These are phyloP conservation scores for Dipodomys spectabilis DNA, from an alignment of 2,113 vertebrate genomes.

Conservation along the genomic window DNA sequence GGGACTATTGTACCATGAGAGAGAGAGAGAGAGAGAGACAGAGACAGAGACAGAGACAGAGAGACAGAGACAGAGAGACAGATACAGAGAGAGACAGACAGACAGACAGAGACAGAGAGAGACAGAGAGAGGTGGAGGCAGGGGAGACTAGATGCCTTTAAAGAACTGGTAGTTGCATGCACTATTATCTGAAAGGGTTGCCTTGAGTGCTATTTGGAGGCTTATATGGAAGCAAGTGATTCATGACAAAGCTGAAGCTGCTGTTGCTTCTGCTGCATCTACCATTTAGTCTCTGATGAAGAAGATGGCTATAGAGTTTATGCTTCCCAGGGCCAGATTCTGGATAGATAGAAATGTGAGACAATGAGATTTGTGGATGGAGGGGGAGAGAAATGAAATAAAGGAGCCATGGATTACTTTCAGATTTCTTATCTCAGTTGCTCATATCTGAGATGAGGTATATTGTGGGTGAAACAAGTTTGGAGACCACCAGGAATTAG, in stretches of 20 bases:
- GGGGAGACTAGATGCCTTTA: accelerated
- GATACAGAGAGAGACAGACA: too few species aligned
- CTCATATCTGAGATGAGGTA: background rate
- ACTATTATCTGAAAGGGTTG: accelerated
- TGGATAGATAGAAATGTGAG: background rate
- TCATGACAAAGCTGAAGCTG: background rate
- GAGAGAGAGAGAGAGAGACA: background rate
- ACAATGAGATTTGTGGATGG: background rate
- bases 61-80: too few species aligned
- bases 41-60: too few species aligned
- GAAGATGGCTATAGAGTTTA: too few species aligned
- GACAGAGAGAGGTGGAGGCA: background rate
- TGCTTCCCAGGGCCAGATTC: background rate
- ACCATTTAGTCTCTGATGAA: background rate
- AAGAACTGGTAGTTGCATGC: background rate
- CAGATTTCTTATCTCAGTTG: background rate
- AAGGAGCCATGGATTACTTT: background rate
- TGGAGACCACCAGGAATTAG: background rate
- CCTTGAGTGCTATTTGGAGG: too few species aligned
- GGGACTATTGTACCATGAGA: background rate
- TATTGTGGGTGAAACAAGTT: background rate
- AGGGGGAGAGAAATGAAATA: background rate
- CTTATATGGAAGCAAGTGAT: background rate
- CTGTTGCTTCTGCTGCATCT: background rate
- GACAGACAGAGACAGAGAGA: background rate